Base-by-base conservation (phyloP, 2,113 vertebrate genomes). In the Hippocampus guttulatus region DNA sequence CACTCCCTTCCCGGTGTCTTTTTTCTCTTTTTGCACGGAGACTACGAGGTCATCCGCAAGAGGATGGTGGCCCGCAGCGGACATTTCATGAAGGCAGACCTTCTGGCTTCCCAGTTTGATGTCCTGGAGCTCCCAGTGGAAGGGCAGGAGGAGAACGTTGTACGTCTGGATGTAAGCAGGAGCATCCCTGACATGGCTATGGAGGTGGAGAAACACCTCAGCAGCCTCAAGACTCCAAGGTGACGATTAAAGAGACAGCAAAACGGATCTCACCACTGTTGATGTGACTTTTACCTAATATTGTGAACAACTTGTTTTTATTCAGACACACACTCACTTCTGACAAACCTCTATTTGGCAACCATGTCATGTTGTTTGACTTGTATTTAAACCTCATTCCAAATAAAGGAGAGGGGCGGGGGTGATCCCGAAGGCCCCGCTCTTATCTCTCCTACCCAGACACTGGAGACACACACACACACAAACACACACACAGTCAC, bases 51-150 rank as follows among this genome's bases (percentile, higher is more conserved):
- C 52, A 94, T 97, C 77, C 88, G 91, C 64, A 75, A 51, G 49
- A 92, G 94, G 68, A 67, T 98, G 74, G 70, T 68, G 73, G 87
- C 88, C 52, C 90, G 95, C 52, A 92, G 52, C 78, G 93, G 91
- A 67, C 95, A 97, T 73, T 98, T 95, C 83, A 96, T 98, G 95
- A 88, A 92, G 14, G 82, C 83, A 21, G 77, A 87, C 62, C 87
- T 98, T 78, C 77, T 98, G 65, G 88, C 88, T 65, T 96, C 95
- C 40, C 96, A 98, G 79, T 94, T 96, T 54, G 91, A 94, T 61
- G 79, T 71, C 33, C 86, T 98, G 72, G 95, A 98, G 81, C 91
- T 93, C 68, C 95, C 94, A 1, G 64, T 70, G 0, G 74, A 85
- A 12, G 92, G n/a, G 6, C 40, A 25, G 33, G 51, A 93, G 33